A percentile compares a stretch with the other conserved stretches of the same genome.
Evolutionary conservation across 2,888 invertebrate genomes (phyloP).

Genomic region (Xanthia togata): DNA sequence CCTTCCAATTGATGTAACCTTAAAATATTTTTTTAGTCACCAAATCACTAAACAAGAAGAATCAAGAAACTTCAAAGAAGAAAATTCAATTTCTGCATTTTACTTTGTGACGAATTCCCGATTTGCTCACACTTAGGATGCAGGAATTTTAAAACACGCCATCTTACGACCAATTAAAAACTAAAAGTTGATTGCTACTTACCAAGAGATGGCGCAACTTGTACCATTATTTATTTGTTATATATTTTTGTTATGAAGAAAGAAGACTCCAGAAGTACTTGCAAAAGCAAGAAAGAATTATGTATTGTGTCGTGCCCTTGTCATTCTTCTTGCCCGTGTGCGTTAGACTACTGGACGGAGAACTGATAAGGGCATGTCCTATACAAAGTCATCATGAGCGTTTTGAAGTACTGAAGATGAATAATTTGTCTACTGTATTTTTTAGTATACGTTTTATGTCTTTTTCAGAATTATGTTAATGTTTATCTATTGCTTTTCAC

Average conservation of each 20-base stretch:
- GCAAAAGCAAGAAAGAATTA: background rate
- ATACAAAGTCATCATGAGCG: constrained; percentile 47
- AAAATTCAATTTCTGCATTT: constrained; percentile 73
- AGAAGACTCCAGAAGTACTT: constrained; percentile 23
- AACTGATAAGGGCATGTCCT: constrained; percentile 67
- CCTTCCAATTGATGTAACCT: background rate
- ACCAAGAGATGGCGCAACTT: constrained; percentile 71
- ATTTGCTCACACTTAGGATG: constrained; percentile 71
- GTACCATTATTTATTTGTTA: background rate
- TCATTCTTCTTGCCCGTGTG: constrained; percentile 98
- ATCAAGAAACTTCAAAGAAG: background rate
- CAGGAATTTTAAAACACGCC: constrained; percentile 70
- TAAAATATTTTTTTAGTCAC: background rate
- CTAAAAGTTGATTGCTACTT: constrained; percentile 67
- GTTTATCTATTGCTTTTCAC: background rate
- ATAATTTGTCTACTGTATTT: background rate
- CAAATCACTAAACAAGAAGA: background rate
- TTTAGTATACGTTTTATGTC: background rate
- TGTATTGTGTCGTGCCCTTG: constrained; percentile 93
- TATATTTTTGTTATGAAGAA: constrained; percentile 31
- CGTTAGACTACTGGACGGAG: constrained; percentile 97
- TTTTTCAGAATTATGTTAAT: background rate
- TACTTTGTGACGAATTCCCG: constrained; percentile 66
- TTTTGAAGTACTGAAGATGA: constrained; percentile 14
- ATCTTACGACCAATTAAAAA: constrained; percentile 56